These are phyloP conservation scores for Zygothrica quintamaculata DNA, from an alignment of 2,888 invertebrate genomes.

Conservation along the genomic window DNA sequence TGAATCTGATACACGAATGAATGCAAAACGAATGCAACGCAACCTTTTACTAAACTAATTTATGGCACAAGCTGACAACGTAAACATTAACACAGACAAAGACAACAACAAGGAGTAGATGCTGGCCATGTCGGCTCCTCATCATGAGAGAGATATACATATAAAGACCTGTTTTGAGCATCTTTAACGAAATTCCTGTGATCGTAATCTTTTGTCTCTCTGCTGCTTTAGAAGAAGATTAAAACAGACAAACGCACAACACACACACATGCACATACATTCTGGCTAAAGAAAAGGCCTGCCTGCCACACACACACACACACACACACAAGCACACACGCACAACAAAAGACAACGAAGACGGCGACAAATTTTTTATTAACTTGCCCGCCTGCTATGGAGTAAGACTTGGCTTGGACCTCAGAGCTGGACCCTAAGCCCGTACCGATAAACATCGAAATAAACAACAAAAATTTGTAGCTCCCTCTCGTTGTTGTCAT, in stretches of 20 bases:
- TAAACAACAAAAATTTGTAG: conserved; percentile 78
- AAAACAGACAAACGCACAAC: conserved; percentile 61
- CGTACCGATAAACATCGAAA: conserved; percentile 68
- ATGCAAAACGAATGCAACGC: conserved; percentile 71
- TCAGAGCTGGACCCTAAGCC: conserved; percentile 45
- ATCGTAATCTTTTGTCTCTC: conserved; percentile 81
- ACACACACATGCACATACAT: conserved; percentile 11
- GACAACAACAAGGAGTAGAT: conserved; percentile 25
- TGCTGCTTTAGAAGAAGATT: conserved; percentile 77
- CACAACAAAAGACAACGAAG: conserved; percentile 55
- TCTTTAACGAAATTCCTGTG: conserved; percentile 81
- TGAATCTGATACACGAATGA: conserved; percentile 51
- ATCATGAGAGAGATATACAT: conserved; percentile 24
- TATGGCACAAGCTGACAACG: conserved; percentile 83
- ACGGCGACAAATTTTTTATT: conserved; percentile 79
- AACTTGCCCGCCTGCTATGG: conserved; percentile 54
- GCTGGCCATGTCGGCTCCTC: background rate
- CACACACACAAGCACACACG: conserved; percentile 22
- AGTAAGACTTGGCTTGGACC: conserved; percentile 28
- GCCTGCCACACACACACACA: conserved; percentile 25
- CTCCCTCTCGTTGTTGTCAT: conserved; percentile 61
- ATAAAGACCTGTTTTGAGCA: conserved; percentile 77
- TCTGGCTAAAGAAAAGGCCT: background rate
- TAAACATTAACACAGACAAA: conserved; percentile 78
- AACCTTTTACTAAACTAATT: conserved; percentile 82